A percentile compares a stretch with the other conserved stretches of the same genome.
These are phyloP conservation scores for Pteronotus mesoamericanus DNA, from an alignment of 2,797 vertebrate genomes.

Conservation along the genomic window DNA sequence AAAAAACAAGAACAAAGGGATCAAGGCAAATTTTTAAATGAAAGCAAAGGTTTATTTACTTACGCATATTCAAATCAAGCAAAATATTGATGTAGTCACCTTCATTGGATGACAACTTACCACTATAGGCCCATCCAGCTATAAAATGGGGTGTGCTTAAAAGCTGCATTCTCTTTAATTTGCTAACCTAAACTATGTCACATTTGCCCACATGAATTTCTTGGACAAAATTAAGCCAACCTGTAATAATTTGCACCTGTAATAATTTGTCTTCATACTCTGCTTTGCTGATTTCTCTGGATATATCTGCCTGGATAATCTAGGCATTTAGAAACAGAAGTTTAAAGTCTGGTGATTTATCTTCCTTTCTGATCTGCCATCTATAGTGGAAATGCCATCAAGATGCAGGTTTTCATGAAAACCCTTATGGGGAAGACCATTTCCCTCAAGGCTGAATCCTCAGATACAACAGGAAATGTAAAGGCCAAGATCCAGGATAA, in stretches of 20 bases:
- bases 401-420: neutral
- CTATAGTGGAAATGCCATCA: neutral
- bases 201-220: neutral
- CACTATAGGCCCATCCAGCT: neutral
- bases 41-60: slow-evolving; percentile 25
- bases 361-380: neutral
- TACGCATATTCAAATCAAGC: neutral
- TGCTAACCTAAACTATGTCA: slow-evolving; percentile 2
- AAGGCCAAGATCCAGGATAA: neutral
- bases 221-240: neutral
- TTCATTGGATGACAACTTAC: neutral
- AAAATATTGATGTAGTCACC: neutral
- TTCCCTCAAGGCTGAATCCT: neutral
- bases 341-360: neutral
- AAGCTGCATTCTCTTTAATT: neutral
- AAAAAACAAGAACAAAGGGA: slow-evolving; percentile 42
- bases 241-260: neutral
- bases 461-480: neutral
- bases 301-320: neutral
- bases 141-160: neutral
- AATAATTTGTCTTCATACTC: neutral
- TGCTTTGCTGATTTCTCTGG: neutral
- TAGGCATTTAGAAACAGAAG: neutral
- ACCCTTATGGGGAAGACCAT: neutral
- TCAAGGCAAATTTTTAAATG: neutral